Percentiles rank a stretch among this genome's conserved stretches.
These are phyloP conservation scores for Lontra canadensis DNA, from an alignment of 2,113 vertebrate species.

Conservation along the genomic window DNA sequence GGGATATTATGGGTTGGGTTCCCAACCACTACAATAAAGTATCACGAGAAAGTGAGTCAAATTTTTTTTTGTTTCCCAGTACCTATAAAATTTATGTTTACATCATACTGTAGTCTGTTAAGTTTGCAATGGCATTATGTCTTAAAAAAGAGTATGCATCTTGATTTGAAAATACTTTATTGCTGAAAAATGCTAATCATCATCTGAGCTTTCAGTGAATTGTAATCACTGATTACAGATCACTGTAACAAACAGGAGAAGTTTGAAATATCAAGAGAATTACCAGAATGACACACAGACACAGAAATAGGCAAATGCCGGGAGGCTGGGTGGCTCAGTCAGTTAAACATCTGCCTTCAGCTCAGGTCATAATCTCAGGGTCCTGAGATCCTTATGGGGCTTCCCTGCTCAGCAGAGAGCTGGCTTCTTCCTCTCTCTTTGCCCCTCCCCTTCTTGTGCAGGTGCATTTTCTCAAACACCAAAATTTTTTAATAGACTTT, in stretches of 20 bases:
- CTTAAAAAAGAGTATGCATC: neutral
- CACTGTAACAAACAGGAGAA: neutral
- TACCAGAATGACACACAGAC: neutral
- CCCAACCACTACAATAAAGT: neutral
- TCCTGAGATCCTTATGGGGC: too few species aligned
- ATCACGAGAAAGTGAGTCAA: neutral
- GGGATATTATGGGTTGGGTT: neutral
- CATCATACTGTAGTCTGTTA: neutral
- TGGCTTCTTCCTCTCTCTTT: too few species aligned
- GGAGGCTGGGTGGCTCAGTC: too few species aligned
- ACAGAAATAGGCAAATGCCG: neutral
- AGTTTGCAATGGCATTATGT: neutral
- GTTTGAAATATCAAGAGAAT: neutral
- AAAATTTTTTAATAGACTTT: too few species aligned
- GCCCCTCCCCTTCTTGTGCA: too few species aligned
- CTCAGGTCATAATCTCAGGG: too few species aligned
- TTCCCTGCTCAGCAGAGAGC: too few species aligned
- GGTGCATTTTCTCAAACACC: too few species aligned
- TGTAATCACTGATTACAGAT: neutral
- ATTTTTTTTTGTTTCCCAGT: neutral
- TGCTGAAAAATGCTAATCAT: neutral
- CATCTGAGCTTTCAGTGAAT: neutral
- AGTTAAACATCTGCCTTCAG: too few species aligned
- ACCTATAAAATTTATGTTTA: neutral
- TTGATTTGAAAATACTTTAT: neutral